Conservation (phyloP, 2,113 vertebrate species). For the Leptobrachium ailaonicum region DNA sequence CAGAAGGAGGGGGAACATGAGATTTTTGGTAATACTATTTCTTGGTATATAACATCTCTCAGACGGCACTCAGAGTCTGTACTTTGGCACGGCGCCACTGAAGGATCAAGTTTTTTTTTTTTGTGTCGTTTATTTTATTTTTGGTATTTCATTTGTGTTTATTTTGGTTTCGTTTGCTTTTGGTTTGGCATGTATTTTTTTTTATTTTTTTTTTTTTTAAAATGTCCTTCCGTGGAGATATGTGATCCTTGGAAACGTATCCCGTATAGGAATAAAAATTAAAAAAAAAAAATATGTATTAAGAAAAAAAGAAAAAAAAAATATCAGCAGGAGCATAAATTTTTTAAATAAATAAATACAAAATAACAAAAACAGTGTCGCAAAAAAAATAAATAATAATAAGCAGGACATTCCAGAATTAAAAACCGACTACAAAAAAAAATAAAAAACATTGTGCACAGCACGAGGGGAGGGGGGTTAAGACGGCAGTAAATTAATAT, state of each 20-base stretch:
- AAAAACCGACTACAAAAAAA: background rate
- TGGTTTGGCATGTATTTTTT: conserved; percentile 57
- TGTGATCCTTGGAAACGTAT: conserved; percentile 11
- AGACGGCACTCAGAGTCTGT: conserved; percentile 40
- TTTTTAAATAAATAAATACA: conserved; percentile 60
- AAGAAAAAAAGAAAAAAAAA: conserved; percentile 58
- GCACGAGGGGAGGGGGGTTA: background rate
- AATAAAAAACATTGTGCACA: conserved; percentile 19
- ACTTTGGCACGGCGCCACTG: conserved; percentile 44
- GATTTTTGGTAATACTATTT: conserved; percentile 49
- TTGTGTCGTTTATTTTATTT: conserved; percentile 31
- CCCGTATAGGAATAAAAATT: too few relatives aligned
- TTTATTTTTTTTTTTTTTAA: conserved; percentile 37
- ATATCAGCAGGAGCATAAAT: conserved; percentile 1
- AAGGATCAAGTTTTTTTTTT: conserved; percentile 34
- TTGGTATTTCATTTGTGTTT: conserved; percentile 41
- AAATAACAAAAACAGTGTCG: conserved; percentile 53
- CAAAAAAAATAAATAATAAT: background rate
- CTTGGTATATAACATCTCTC: conserved; percentile 41
- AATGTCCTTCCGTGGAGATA: conserved; percentile 53
- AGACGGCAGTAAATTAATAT: conserved; percentile 29
- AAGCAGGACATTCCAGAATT: background rate
- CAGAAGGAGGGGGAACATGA: conserved; percentile 42
- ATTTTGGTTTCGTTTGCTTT: conserved; percentile 44
- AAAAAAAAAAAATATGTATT: conserved; percentile 26